Evolutionary conservation across 1,140 invertebrate genomes (phyloP).

Genomic region (Chironomus tepperi): DNA sequence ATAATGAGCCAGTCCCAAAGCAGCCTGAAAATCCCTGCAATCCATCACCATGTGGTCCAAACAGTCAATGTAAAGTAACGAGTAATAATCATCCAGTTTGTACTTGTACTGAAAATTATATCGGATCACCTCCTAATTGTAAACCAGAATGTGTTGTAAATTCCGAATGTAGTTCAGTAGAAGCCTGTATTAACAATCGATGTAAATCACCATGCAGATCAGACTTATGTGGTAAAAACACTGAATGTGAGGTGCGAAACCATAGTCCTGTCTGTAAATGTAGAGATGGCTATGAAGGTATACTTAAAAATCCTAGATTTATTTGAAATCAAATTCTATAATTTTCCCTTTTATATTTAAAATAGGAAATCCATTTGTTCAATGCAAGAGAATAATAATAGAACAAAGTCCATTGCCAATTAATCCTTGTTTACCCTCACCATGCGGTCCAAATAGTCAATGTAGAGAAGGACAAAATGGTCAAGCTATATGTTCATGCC

Average conservation of each 20-base stretch:
- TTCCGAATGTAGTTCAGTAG: slow-evolving; percentile 58
- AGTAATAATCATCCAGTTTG: slow-evolving; percentile 64
- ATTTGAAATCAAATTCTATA: too few relatives aligned
- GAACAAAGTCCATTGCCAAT: slow-evolving; percentile 26
- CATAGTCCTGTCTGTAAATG: slow-evolving; percentile 66
- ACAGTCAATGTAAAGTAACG: slow-evolving; percentile 59
- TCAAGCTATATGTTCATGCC: slow-evolving; percentile 51
- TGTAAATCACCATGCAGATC: slow-evolving; percentile 71
- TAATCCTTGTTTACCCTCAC: slow-evolving; percentile 62
- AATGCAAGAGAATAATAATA: background rate
- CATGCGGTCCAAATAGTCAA: slow-evolving; percentile 65
- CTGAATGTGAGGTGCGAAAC: slow-evolving; percentile 56
- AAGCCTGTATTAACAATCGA: slow-evolving; percentile 67
- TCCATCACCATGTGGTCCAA: slow-evolving; percentile 67
- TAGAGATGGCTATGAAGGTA: slow-evolving; percentile 37
- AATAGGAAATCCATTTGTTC: background rate
- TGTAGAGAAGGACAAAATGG: slow-evolving; percentile 50
- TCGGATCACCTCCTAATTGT: slow-evolving; percentile 63
- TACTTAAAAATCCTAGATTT: too few relatives aligned
- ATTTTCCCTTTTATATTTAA: too few relatives aligned
- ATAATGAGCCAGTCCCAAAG: slow-evolving; percentile 33
- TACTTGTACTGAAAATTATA: slow-evolving; percentile 58
- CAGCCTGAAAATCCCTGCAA: slow-evolving; percentile 50
- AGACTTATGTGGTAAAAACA: slow-evolving; percentile 58
- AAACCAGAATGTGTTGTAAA: slow-evolving; percentile 66